A percentile compares a stretch with the other conserved stretches of the same genome.
These are phyloP conservation scores for Campoletis sonorensis DNA, from an alignment of 1,140 invertebrate genomes.

Conservation along the genomic window DNA sequence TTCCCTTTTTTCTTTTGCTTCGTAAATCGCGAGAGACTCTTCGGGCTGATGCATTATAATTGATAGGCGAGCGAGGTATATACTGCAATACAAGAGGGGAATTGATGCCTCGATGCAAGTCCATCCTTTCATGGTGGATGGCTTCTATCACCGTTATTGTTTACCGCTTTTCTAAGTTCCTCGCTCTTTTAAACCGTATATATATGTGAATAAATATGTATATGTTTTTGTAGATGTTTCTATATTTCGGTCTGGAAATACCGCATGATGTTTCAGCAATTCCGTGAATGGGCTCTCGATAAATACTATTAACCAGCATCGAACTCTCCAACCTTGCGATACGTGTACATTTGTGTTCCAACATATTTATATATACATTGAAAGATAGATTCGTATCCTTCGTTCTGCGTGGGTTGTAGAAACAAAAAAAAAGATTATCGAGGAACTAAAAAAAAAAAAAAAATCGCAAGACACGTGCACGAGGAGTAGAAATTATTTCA, in stretches of 20 bases:
- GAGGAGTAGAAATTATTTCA: no score
- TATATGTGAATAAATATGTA: neutral
- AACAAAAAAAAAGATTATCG: no score
- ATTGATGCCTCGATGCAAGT: conserved; percentile 39
- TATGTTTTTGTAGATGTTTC: neutral
- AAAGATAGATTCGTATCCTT: neutral
- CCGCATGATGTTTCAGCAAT: neutral
- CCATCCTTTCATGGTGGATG: conserved; percentile 44
- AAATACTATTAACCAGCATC: conserved; percentile 26
- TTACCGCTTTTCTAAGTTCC: conserved; percentile 41
- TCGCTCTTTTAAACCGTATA: conserved; percentile 12
- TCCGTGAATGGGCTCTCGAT: neutral
- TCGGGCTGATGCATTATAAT: conserved; percentile 35
- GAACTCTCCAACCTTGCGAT: neutral
- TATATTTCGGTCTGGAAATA: neutral
- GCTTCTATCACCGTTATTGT: conserved; percentile 45
- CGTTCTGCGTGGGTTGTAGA: neutral
- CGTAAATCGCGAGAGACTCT: neutral
- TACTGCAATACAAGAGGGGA: conserved; percentile 25
- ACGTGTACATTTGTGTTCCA: neutral
- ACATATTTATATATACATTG: neutral
- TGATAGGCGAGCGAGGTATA: conserved; percentile 9
- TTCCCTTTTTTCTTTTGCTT: conserved; percentile 25
- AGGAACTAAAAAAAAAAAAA: no score
- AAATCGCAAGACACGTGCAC: no score